These are phyloP conservation scores for Caenorhabditis brenneri DNA, from an alignment of 1,140 invertebrate species.

Conservation along the genomic window DNA sequence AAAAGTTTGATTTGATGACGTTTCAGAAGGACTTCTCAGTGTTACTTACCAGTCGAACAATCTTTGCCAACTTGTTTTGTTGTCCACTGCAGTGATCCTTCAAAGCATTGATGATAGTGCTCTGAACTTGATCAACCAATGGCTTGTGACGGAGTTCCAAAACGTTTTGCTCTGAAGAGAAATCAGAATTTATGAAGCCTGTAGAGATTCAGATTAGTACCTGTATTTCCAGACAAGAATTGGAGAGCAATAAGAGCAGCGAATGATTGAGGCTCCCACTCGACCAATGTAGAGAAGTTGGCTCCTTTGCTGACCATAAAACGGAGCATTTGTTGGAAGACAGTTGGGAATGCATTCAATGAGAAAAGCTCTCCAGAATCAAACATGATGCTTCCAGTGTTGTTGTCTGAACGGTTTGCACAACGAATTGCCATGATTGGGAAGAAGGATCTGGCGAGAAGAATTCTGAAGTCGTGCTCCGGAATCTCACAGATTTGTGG, in stretches of 20 bases:
- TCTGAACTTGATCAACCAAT: conserved; percentile 63
- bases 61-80: conserved; percentile 65
- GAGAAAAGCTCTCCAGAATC: conserved; percentile 59
- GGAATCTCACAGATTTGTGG: conserved; percentile 63
- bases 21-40: not conserved
- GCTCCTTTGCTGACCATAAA: conserved; percentile 52
- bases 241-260: conserved; percentile 66
- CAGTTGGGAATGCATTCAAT: conserved; percentile 55
- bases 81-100: conserved; percentile 69
- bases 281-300: conserved; percentile 58
- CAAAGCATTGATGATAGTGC: conserved; percentile 68
- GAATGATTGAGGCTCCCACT: conserved; percentile 65
- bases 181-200: not conserved
- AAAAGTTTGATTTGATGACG: not conserved
- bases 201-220: conserved; percentile 34
- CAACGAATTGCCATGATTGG: conserved; percentile 65
- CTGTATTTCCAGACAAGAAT: conserved; percentile 58
- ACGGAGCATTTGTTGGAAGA: conserved; percentile 61
- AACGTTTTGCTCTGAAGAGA: conserved; percentile 59
- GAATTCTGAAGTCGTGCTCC: conserved; percentile 55
- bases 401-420: conserved; percentile 55
- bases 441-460: conserved; percentile 66
- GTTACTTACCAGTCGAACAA: conserved; percentile 64
- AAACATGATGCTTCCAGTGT: conserved; percentile 60
- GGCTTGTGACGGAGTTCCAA: conserved; percentile 53